These are phyloP conservation scores for Chesias legatella DNA, from an alignment of 2,888 invertebrate genomes.

Conservation along the genomic window DNA sequence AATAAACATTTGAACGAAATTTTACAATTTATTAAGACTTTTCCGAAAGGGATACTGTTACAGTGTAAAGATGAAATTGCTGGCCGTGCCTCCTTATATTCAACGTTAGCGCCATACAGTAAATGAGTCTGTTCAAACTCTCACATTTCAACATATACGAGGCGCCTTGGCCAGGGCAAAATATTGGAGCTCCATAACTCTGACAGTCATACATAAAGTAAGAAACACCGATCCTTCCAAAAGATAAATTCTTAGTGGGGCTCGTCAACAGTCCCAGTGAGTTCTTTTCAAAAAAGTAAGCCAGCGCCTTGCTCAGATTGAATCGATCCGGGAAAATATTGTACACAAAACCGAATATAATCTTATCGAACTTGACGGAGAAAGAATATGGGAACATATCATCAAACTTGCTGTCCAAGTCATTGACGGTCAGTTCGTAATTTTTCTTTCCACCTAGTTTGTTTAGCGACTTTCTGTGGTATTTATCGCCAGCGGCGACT, in stretches of 20 bases:
- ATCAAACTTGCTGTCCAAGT: constrained; percentile 75
- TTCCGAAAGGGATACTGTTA: constrained; percentile 44
- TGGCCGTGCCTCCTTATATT: constrained; percentile 76
- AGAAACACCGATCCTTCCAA: constrained; percentile 73
- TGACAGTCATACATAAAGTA: constrained; percentile 86
- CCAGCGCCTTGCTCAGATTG: constrained; percentile 82
- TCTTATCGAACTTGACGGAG: constrained; percentile 75
- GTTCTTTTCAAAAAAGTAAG: constrained; percentile 80
- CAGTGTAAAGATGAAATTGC: constrained; percentile 74
- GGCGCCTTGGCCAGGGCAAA: constrained; percentile 77
- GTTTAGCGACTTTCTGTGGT: constrained; percentile 72
- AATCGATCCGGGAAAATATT: constrained; percentile 76
- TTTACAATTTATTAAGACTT: constrained; percentile 47
- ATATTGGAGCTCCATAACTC: constrained; percentile 81
- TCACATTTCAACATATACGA: constrained; percentile 82
- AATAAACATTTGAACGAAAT: background rate
- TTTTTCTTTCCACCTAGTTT: constrained; percentile 67
- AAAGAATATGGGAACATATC: constrained; percentile 81
- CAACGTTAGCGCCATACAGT: constrained; percentile 82
- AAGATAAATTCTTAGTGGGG: constrained; percentile 73
- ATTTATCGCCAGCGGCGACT: constrained; percentile 79
- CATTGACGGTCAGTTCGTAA: constrained; percentile 79
- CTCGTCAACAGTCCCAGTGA: constrained; percentile 78
- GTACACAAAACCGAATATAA: constrained; percentile 83
- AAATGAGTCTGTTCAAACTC: constrained; percentile 81